phyloP scores from a whole-genome alignment of 1,140 invertebrate species.

The Sitodiplosis mosellana region DNA sequence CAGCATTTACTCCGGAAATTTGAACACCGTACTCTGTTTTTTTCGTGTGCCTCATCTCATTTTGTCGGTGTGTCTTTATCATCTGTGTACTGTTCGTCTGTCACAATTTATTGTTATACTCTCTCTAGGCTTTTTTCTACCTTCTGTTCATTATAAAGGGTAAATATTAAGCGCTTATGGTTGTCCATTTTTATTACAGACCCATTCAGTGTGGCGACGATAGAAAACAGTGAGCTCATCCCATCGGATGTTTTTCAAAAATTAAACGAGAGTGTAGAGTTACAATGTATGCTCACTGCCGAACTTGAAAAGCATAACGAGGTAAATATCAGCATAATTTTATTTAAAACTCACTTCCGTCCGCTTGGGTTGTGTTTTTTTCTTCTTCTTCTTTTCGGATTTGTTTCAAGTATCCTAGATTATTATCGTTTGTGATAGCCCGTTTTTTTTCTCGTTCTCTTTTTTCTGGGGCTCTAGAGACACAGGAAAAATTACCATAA shows the following conservation, averaged over 20 bases:
- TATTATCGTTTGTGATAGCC: background rate
- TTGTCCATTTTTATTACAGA: background rate
- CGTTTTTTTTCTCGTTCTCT: background rate
- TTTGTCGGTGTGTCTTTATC: too few species aligned
- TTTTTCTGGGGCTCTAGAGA: background rate
- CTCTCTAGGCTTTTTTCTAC: too few species aligned
- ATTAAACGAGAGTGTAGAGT: conserved; percentile 20
- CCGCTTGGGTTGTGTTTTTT: background rate
- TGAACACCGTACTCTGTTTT: too few species aligned
- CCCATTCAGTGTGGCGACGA: background rate
- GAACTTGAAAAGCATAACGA: conserved; percentile 13
- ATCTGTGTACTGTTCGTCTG: too few species aligned
- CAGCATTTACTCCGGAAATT: too few species aligned
- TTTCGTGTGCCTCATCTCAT: too few species aligned
- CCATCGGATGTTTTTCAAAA: conserved; percentile 3
- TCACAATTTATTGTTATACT: too few species aligned
- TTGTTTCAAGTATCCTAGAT: background rate
- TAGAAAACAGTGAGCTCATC: background rate
- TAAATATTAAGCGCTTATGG: too few species aligned
- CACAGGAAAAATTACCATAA: background rate
- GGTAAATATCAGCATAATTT: background rate
- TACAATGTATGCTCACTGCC: conserved; percentile 18
- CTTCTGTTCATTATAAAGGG: too few species aligned
- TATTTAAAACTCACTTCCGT: background rate
- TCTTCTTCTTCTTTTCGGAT: background rate